Base-by-base conservation (phyloP, 2,888 invertebrate genomes). In the Autographa pulchrina region DNA sequence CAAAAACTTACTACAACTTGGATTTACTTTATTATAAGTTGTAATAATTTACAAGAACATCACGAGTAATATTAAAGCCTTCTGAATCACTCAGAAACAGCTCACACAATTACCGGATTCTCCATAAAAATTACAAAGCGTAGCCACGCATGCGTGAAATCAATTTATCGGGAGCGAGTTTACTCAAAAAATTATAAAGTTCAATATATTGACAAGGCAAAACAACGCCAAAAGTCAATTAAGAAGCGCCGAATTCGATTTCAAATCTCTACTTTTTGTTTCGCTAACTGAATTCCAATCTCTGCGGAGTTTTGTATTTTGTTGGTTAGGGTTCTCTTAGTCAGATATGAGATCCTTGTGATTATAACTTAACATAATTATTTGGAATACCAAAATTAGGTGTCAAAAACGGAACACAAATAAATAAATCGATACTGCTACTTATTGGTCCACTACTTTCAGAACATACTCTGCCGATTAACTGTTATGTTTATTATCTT, bases 191-290 rank as follows among this genome's bases (percentile, higher is more conserved):
- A 75, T 74, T 68, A 78, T 75, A 60, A 77, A 79, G 60, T 78
- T 68, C 63, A 77, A 77, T 78, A 79, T 86, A 83, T 84, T 83
- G 83, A 84, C 80, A 85, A 84, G 67, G 79, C 80, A 84, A 86
- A 85, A 87, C 86, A 86, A 87, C 83, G 81, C 81, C 82, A 84
- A 83, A 88, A 89, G 84, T 87, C 86, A 88, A 86, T 89, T 89
- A 88, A 82, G 85, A 78, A 80, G 75, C 74, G 66, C 72, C 79
- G 78, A 85, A 86, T 87, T 86, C 86, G 81, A 85, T 86, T 84
- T 81, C 68, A 76, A 66, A 81, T 82, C 77, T 85, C 69, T 74
- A 75, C 76, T 82, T 81, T 84, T 83, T 86, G 87, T 86, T 88
- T 84, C 70, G 76, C 80, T 86, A 85, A 87, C 85, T 80, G 85